These are phyloP conservation scores for Orbicella faveolata DNA, from an alignment of 64 coral and sea anemone species.

Conservation along the genomic window DNA sequence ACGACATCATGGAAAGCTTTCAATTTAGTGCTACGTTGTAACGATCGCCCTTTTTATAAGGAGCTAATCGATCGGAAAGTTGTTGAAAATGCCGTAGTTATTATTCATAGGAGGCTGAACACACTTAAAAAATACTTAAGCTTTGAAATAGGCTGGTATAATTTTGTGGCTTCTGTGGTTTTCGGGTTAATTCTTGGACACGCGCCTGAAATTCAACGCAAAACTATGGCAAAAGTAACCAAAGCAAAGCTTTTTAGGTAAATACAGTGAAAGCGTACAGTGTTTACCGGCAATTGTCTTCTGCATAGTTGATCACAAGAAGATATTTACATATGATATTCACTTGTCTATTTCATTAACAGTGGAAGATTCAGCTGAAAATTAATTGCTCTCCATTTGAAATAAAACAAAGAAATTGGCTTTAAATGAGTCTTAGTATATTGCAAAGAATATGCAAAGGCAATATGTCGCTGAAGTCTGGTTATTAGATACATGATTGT, in stretches of 20 bases:
- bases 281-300: not conserved
- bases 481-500: not conserved
- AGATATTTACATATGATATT: not conserved
- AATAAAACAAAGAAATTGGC: not conserved
- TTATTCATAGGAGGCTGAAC: not conserved
- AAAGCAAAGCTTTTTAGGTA: conserved; percentile 4
- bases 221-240: not conserved
- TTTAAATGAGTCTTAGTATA: not conserved
- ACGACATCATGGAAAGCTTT: not conserved
- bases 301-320: not conserved
- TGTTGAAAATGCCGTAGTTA: conserved; percentile 32
- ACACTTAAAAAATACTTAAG: not conserved
- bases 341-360: not conserved
- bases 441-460: not conserved
- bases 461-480: not conserved
- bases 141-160: not conserved
- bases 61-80: not conserved
- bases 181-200: conserved; percentile 5
- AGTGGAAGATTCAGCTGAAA: not conserved
- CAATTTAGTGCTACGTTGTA: not conserved
- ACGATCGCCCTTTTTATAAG: not conserved
- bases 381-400: not conserved
- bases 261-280: not conserved
- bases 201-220: not conserved
- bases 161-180: conserved; percentile 31